These are phyloP conservation scores for Megalops atlanticus DNA, from an alignment of 2,113 vertebrate species.

Conservation along the genomic window DNA sequence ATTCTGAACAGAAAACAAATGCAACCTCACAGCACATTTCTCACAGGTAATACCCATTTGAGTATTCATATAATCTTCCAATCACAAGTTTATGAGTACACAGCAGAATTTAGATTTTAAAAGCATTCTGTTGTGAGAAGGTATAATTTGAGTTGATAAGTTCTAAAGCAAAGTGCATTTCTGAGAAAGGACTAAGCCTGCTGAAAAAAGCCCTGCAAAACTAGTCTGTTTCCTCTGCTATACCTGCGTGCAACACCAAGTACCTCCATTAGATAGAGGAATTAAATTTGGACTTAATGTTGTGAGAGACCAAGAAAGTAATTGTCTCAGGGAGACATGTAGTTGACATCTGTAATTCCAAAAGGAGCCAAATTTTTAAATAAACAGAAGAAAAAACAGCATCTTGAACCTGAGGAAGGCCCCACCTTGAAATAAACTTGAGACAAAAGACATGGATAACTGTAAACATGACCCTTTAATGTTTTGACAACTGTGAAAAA, in stretches of 20 bases:
- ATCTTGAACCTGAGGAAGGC: background rate
- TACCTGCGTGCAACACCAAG: too few relatives aligned
- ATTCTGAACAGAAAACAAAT: background rate
- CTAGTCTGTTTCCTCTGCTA: background rate
- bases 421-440: constrained; percentile 52
- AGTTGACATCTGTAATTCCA: background rate
- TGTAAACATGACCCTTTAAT: constrained; percentile 64
- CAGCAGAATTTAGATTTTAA: too few relatives aligned
- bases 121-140: background rate
- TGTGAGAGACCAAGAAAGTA: background rate
- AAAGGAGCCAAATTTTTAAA: constrained; percentile 1
- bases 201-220: background rate
- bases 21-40: background rate
- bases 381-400: background rate
- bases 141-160: background rate
- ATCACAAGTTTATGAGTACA: background rate
- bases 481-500: constrained; percentile 68
- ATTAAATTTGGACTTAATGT: constrained; percentile 15
- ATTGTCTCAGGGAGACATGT: background rate
- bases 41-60: background rate
- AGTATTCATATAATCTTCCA: background rate
- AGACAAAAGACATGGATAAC: constrained; percentile 61
- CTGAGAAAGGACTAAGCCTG: background rate
- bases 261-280: too few relatives aligned
- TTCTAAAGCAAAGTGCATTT: background rate